Evolutionary conservation across 2,888 invertebrate genomes (phyloP), one percentile per base, ranked within the genome.

Genomic region (Chorisops tibialis): DNA sequence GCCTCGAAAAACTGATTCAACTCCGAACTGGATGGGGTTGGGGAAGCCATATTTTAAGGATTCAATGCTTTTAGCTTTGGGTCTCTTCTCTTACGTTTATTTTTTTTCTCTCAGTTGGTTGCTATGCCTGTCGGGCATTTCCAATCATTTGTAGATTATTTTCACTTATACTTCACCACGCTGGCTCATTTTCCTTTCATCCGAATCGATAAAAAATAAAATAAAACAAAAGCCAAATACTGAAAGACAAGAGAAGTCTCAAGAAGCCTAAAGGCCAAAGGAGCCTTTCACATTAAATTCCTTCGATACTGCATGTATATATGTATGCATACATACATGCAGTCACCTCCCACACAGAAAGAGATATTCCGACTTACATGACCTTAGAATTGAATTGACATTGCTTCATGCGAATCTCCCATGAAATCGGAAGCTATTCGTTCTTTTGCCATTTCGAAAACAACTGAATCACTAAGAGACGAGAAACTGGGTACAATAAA

Each of bases 91-190:
- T 30, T n/a, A n/a, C n/a, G n/a, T n/a, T n/a, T n/a, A n/a, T n/a
- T n/a, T n/a, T n/a, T n/a, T n/a, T n/a, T n/a, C n/a, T n/a, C n/a
- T n/a, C n/a, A n/a, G n/a, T n/a, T 30, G 30, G 30, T 9, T 30
- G 4, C 11, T 50, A 14, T 14, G 24, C 45, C 56, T 50, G 35
- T 35, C 22, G 56, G 56, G 45, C 51, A 59, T 59, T 63, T 63
- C 58, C 62, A 63, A 63, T 63, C 62, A 63, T 63, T 63, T 63
- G 59, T 59, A 59, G 59, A 59, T 63, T 63, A 63, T 59, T 63
- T 63, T 63, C 62, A 63, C 52, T 59, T 59, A 51, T 43, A 19
- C 59, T 59, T 24, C 47, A 50, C 37, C 62, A 12, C 54, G 37
- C 12, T 54, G 41, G 54, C 22, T 54, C 41, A 54, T 54, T 24